Conservation (phyloP, 2,888 invertebrate species). For the Eubasilissa splendida region DNA sequence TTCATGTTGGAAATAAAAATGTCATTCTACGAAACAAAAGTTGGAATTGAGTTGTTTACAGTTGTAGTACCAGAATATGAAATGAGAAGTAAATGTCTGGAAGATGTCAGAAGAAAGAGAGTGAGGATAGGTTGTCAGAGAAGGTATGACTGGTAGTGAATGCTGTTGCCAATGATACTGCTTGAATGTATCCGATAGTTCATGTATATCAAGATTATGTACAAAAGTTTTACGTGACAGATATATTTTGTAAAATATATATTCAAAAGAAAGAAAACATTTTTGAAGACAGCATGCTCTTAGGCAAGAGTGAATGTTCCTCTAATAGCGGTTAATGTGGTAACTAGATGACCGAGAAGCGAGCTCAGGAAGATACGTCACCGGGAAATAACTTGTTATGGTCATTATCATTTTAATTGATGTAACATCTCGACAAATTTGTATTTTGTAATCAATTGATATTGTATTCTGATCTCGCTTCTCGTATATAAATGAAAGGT, state of each 20-base stretch:
- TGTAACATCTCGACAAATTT: too few species aligned
- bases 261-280: constrained; percentile 35
- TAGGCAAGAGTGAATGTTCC: constrained; percentile 48
- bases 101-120: background rate
- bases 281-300: constrained; percentile 47
- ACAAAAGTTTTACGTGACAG: background rate
- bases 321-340: constrained; percentile 21
- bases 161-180: constrained; percentile 39
- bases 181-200: constrained; percentile 40
- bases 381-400: too few species aligned
- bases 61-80: too few species aligned
- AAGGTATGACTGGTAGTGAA: constrained; percentile 19
- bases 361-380: background rate
- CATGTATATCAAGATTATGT: background rate
- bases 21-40: too few species aligned
- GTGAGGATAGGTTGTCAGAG: constrained; percentile 6
- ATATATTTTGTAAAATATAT: constrained; percentile 32
- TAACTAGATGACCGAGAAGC: constrained; percentile 4
- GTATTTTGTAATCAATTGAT: background rate
- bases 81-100: background rate
- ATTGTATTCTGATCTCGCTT: background rate
- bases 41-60: too few species aligned
- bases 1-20: too few species aligned
- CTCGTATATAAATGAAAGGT: background rate
- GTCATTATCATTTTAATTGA: too few species aligned